Evolutionary conservation across 2,113 vertebrate species (phyloP), one percentile per base, ranked within the genome.

Genomic region (Pagrus major): DNA sequence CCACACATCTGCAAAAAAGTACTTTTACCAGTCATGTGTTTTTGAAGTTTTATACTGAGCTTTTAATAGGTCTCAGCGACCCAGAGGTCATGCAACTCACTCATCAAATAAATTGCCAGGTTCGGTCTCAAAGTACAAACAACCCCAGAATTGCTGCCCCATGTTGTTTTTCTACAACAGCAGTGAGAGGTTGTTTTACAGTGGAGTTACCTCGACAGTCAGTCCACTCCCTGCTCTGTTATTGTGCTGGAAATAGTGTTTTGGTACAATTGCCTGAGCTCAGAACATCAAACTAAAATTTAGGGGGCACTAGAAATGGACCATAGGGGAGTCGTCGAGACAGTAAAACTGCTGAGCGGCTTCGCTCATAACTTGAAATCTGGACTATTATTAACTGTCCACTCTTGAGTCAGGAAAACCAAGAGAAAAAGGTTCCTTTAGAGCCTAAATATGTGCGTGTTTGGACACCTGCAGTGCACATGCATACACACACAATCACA

Each of bases 211-310:
- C 46, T 25, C 10, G 1, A 64, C 72, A 52, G 64, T 54, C 61
- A 21, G 41, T 58, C 21, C 49, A 5, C 68, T 41, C 39, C 42
- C 70, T 21, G 52, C 71, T 75, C 71, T 52, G 75, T 75, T 80
- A 88, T 83, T 84, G 76, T 65, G 70, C 74, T 75, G 84, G 82
- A 88, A 88, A 85, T 70, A 65, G 82, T 59, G 84, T 80, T 84
- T 87, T 58, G 70, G 51, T 78, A 51, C 72, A 86, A 87, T 80
- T 78, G 83, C 78, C 73, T 59, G 2, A 81, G 61, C 71, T 71
- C 16, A 75, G 52, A 76, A 76, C 81, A 81, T 83, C 81, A 74
- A 85, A 83, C 51, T 76, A 11, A 77, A 86, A 76, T 85, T 78
- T 65, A 83, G 76, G 80, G 75, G 70, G 77, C 52, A 20, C 78